phyloP scores from a whole-genome alignment of 2,888 invertebrate genomes.

The Leptogaster cylindrica region DNA sequence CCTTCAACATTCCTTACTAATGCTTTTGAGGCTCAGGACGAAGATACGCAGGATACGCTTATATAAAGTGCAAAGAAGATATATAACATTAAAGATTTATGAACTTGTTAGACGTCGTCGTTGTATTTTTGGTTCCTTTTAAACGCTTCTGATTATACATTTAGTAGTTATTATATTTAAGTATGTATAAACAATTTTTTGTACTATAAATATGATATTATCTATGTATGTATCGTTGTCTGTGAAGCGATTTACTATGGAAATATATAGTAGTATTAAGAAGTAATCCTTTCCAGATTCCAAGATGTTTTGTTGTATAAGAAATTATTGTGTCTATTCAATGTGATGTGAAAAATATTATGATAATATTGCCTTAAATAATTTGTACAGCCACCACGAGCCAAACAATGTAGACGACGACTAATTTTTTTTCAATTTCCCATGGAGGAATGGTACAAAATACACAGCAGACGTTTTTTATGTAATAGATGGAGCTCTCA shows the following conservation, averaged over 20 bases:
- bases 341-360: too few relatives aligned
- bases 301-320: conserved; percentile 18
- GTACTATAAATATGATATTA: not conserved
- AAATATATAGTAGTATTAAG: not conserved
- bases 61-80: conserved; percentile 65
- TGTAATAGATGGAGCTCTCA: too few relatives aligned
- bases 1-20: conserved; percentile 77
- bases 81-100: conserved; percentile 8
- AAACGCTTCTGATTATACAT: not conserved
- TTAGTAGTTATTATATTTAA: not conserved
- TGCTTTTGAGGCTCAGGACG: conserved; percentile 82
- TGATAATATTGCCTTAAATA: too few relatives aligned
- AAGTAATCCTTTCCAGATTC: conserved; percentile 2
- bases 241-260: conserved; percentile 1
- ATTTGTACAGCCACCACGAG: too few relatives aligned
- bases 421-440: too few relatives aligned
- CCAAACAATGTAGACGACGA: too few relatives aligned
- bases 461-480: too few relatives aligned
- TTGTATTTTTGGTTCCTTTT: conserved; percentile 3
- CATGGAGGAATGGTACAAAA: too few relatives aligned
- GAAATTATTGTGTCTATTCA: conserved; percentile 11
- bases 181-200: conserved; percentile 2
- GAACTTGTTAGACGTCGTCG: conserved; percentile 15
- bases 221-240: not conserved
- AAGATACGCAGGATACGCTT: conserved; percentile 84